phyloP scores from a whole-genome alignment of 2,797 vertebrate genomes.

The Kryptopterus vitreolus region DNA sequence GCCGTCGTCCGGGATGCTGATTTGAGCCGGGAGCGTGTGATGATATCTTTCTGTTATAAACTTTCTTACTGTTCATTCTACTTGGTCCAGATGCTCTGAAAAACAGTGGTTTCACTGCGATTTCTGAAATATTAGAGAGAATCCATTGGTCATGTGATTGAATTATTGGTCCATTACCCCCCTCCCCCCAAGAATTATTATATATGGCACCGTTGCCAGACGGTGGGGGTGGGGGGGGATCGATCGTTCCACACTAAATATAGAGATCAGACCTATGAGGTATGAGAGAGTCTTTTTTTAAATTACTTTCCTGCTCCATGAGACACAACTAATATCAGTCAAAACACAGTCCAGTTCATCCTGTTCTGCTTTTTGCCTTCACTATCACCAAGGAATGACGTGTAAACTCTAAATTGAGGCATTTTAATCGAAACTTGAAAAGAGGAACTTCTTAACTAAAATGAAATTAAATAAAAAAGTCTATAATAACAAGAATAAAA shows the following conservation, averaged over 20 bases:
- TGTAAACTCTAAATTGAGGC: background rate
- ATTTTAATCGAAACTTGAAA: background rate
- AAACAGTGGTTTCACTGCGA: background rate
- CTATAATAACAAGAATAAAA: background rate
- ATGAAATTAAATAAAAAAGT: background rate
- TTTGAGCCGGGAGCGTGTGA: too few relatives aligned
- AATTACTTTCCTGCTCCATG: background rate
- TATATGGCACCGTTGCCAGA: slow-evolving; percentile 4
- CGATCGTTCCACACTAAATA: background rate
- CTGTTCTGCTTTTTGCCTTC: background rate
- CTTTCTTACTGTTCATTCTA: background rate
- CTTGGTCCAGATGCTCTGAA: background rate
- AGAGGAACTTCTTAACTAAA: background rate
- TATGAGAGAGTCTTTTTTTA: background rate
- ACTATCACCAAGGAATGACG: background rate
- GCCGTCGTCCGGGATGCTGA: background rate
- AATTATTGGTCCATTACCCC: slow-evolving; percentile 7
- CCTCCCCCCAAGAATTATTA: slow-evolving; percentile 7
- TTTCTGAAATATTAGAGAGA: background rate
- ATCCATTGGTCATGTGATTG: background rate
- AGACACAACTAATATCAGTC: background rate
- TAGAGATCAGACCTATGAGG: background rate
- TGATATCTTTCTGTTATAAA: background rate
- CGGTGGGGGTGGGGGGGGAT: background rate
- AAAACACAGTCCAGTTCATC: background rate